Evolutionary conservation across 2,797 vertebrate species (phyloP).

Genomic region (Sciurus carolinensis): DNA sequence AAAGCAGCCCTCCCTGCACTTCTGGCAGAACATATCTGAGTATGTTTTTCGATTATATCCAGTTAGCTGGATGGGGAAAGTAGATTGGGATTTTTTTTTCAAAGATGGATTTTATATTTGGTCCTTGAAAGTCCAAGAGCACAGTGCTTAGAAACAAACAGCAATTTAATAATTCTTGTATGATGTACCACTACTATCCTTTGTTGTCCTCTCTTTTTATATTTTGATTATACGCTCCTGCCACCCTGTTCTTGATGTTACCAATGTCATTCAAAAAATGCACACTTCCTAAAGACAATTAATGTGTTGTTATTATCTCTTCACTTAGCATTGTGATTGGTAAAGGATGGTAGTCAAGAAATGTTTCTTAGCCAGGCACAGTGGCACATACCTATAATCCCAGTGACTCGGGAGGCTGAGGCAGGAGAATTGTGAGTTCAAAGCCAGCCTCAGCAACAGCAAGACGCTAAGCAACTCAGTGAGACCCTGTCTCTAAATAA

Average conservation of each 20-base stretch:
- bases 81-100: background rate
- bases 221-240: background rate
- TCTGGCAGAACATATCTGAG: slow-evolving; percentile 46
- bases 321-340: background rate
- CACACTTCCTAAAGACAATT: background rate
- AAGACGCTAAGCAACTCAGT: too few relatives aligned
- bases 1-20: background rate
- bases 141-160: slow-evolving; percentile 36
- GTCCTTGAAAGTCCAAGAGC: slow-evolving; percentile 33
- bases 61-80: slow-evolving; percentile 16
- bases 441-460: too few relatives aligned
- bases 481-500: too few relatives aligned
- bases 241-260: background rate
- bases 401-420: too few relatives aligned
- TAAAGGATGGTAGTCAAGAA: background rate
- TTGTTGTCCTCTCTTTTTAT: slow-evolving; percentile 12
- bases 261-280: background rate
- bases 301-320: background rate
- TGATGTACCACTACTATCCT: background rate
- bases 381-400: too few relatives aligned
- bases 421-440: too few relatives aligned
- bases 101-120: slow-evolving; percentile 30
- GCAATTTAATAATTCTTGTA: background rate
- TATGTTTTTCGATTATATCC: slow-evolving; percentile 19
- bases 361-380: too few relatives aligned